A percentile compares a stretch with the other conserved stretches of the same genome.
Evolutionary conservation across 1,140 invertebrate species (phyloP).

Genomic region (Lamellibrachia luymesi): DNA sequence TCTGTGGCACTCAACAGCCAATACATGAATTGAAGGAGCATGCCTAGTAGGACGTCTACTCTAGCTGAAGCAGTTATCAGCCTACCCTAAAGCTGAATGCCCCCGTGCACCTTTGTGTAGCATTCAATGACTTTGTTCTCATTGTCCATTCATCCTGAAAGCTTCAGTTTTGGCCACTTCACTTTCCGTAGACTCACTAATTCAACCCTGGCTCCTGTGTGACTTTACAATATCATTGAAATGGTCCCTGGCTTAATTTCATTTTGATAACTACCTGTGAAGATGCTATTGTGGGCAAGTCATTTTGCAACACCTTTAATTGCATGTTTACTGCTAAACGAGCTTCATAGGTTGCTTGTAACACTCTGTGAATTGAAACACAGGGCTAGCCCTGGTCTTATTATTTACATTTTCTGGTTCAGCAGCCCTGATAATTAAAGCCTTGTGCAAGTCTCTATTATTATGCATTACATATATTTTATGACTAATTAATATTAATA

Average conservation of each 20-base stretch:
- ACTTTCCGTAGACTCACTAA: neutral
- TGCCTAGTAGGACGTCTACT: neutral
- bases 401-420: neutral
- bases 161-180: neutral
- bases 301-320: neutral
- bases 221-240: neutral
- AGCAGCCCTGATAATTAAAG: neutral
- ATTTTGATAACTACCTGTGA: slow-evolving; percentile 5
- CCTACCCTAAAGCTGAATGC: neutral
- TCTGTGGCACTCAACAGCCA: neutral
- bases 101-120: neutral
- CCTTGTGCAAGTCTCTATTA: neutral
- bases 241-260: neutral
- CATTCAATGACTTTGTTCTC: neutral
- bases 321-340: neutral
- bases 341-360: neutral
- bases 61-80: neutral
- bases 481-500: no score
- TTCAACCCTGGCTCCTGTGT: neutral
- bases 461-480: no score
- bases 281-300: neutral
- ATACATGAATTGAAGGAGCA: no score
- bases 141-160: neutral
- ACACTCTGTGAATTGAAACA: neutral
- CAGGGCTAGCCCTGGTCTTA: neutral